Percentiles rank a stretch among this genome's conserved stretches.
Evolutionary conservation across 1,140 invertebrate genomes (phyloP).

Genomic region (Notospermus geniculatus): DNA sequence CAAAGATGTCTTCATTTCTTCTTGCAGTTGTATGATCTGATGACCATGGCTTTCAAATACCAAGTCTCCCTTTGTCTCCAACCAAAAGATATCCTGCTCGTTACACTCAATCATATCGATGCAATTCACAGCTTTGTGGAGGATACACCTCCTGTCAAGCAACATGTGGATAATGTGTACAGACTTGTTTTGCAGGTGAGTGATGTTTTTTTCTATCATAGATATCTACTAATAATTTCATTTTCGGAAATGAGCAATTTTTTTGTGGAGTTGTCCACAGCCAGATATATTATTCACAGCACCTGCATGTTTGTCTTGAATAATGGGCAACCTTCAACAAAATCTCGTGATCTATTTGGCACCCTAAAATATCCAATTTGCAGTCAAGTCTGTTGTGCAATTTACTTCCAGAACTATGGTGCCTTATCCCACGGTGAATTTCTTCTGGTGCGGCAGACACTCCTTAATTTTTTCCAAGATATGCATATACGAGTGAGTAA

Average conservation of each 20-base stretch:
- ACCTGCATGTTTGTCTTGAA: too few species aligned
- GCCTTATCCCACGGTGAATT: slow-evolving; percentile 68
- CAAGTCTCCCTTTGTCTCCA: slow-evolving; percentile 69
- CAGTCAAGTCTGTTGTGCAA: too few species aligned
- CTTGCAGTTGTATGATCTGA: slow-evolving; percentile 80
- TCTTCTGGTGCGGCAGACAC: slow-evolving; percentile 67
- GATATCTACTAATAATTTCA: too few species aligned
- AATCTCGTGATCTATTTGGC: too few species aligned
- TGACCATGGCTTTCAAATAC: slow-evolving; percentile 93
- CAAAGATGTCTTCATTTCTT: not conserved
- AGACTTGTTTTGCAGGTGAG: slow-evolving; percentile 61
- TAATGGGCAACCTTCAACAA: too few species aligned
- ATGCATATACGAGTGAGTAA: slow-evolving; percentile 71
- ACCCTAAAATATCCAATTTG: too few species aligned
- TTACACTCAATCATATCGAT: slow-evolving; percentile 85
- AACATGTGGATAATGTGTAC: slow-evolving; percentile 60
- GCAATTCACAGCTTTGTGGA: slow-evolving; percentile 67
- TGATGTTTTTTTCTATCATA: slow-evolving; percentile 10
- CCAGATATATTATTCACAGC: too few species aligned
- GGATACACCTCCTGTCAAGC: slow-evolving; percentile 44
- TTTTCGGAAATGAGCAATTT: too few species aligned
- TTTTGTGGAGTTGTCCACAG: too few species aligned
- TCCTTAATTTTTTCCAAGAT: slow-evolving; percentile 74
- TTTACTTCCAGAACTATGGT: slow-evolving; percentile 61
- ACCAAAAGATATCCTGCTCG: slow-evolving; percentile 74